Conservation (phyloP, 2,888 invertebrate genomes). For the Metellina segmentata region DNA sequence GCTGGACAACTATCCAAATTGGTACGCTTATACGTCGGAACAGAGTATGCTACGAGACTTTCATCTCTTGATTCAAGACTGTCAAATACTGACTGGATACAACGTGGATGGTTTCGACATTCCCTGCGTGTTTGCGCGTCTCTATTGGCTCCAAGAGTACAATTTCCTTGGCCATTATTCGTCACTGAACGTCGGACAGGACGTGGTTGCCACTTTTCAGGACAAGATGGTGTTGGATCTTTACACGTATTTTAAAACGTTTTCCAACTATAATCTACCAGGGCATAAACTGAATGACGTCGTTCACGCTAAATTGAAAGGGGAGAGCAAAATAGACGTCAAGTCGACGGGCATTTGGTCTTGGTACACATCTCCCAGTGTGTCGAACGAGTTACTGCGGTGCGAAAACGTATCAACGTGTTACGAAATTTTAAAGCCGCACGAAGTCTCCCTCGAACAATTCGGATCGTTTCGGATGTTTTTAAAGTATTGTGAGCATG, state of each 20-base stretch:
- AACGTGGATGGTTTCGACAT: slow-evolving; percentile 56
- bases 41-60: slow-evolving; percentile 13
- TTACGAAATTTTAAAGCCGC: neutral
- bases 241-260: slow-evolving; percentile 34
- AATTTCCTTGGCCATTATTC: neutral
- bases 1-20: neutral
- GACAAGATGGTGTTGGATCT: slow-evolving; percentile 41
- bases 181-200: neutral
- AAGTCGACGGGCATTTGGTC: slow-evolving; percentile 36
- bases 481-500: slow-evolving; percentile 40
- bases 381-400: neutral
- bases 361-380: slow-evolving; percentile 13
- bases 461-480: slow-evolving; percentile 49
- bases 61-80: slow-evolving; percentile 14
- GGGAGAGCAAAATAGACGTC: slow-evolving; percentile 8
- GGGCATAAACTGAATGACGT: too few relatives aligned
- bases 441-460: neutral
- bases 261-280: too few relatives aligned
- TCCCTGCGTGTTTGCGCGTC: too few relatives aligned
- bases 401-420: neutral
- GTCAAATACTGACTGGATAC: slow-evolving; percentile 40
- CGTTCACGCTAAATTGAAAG: too few relatives aligned
- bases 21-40: neutral
- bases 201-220: slow-evolving; percentile 12
- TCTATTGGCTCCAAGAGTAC: too few relatives aligned